A percentile compares a stretch with the other conserved stretches of the same genome.
These are phyloP conservation scores for Okapia johnstoni DNA, from an alignment of 2,113 vertebrate species.

Conservation along the genomic window DNA sequence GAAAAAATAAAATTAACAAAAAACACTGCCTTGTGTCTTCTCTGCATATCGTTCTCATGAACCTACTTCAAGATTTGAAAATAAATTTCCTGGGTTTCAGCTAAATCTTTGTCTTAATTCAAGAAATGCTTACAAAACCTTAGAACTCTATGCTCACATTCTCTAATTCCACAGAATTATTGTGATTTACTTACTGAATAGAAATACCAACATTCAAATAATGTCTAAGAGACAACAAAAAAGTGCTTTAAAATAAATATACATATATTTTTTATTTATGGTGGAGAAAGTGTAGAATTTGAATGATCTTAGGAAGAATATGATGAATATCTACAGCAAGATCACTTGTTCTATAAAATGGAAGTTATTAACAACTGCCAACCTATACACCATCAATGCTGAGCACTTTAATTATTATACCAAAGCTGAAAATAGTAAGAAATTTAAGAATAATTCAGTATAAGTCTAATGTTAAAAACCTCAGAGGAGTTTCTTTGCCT, in stretches of 20 bases:
- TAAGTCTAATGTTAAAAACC: background rate
- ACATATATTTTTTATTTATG: background rate
- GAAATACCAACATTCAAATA: background rate
- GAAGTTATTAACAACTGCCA: background rate
- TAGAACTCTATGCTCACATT: background rate
- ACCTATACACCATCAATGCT: background rate
- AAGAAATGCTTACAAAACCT: background rate
- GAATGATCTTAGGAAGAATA: background rate
- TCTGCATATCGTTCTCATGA: background rate
- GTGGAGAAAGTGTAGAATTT: background rate
- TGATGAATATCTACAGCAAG: background rate
- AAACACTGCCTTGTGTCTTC: background rate
- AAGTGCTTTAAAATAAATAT: background rate
- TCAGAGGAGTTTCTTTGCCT: background rate
- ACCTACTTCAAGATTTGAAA: background rate
- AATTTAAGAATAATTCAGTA: background rate
- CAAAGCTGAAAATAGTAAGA: background rate
- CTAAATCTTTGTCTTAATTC: background rate
- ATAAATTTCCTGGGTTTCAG: background rate
- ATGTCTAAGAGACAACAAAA: background rate
- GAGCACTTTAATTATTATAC: background rate
- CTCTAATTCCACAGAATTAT: background rate
- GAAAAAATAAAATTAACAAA: background rate
- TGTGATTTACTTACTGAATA: background rate
- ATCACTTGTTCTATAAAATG: background rate